Conservation (phyloP, 2,113 vertebrate genomes). For the Bolborhynchus lineola region DNA sequence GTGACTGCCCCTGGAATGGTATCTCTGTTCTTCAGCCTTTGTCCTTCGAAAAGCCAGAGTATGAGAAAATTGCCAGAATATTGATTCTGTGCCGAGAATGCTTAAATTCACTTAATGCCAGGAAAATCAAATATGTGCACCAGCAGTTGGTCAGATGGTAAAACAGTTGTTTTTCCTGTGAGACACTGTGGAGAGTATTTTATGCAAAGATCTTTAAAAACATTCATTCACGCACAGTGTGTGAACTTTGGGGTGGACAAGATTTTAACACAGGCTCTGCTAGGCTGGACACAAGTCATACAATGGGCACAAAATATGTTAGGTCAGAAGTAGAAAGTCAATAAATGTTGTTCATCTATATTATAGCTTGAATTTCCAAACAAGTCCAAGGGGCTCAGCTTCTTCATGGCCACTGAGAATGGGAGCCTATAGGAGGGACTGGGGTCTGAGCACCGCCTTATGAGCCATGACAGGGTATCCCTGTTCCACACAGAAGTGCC, state of each 20-base stretch:
- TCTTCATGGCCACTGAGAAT: neutral
- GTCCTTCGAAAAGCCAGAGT: neutral
- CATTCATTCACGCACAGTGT: neutral
- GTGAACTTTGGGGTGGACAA: neutral
- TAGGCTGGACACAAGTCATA: neutral
- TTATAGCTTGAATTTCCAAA: neutral
- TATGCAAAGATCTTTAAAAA: neutral
- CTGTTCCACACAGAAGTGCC: neutral
- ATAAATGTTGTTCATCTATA: neutral
- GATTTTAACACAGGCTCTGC: neutral
- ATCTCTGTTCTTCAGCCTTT: neutral
- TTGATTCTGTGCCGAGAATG: neutral
- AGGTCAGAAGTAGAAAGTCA: neutral
- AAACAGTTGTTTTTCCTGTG: neutral
- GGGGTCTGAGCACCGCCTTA: neutral
- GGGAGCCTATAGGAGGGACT: neutral
- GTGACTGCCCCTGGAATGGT: neutral
- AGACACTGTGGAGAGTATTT: neutral
- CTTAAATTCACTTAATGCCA: neutral
- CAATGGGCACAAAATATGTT: neutral
- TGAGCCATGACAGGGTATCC: rapidly evolving
- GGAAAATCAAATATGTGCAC: neutral
- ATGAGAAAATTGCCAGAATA: neutral
- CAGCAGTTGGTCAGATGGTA: neutral
- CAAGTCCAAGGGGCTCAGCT: neutral